A percentile compares a stretch with the other conserved stretches of the same genome.
Evolutionary conservation across 2,888 invertebrate genomes (phyloP).

Genomic region (Phanerotoma sp.): DNA sequence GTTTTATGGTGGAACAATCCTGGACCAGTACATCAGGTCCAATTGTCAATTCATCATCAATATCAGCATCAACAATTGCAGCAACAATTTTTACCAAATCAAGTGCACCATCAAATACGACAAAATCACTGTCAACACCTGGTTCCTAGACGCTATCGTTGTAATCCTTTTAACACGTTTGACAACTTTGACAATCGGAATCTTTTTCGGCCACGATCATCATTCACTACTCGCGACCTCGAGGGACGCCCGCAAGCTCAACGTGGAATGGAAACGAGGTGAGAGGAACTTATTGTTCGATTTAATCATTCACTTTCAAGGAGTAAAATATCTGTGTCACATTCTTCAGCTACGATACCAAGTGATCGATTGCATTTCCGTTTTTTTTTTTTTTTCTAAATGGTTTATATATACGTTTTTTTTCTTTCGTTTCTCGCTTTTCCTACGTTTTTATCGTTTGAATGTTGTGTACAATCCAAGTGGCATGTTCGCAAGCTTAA

Average conservation of each 20-base stretch:
- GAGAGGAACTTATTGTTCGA: conserved; percentile 24
- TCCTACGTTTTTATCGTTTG: too few relatives aligned
- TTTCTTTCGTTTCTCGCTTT: too few relatives aligned
- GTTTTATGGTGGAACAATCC: conserved; percentile 48
- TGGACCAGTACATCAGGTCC: conserved; percentile 33
- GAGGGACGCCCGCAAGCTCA: conserved; percentile 31
- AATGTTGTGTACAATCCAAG: too few relatives aligned
- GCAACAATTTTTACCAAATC: background rate
- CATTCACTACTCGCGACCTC: conserved; percentile 18
- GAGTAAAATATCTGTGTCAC: conserved; percentile 24
- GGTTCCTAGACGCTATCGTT: conserved; percentile 34
- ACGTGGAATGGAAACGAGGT: conserved; percentile 51
- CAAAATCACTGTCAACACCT: conserved; percentile 22
- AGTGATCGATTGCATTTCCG: conserved; percentile 1
- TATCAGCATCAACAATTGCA: conserved; percentile 16
- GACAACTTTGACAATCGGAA: conserved; percentile 18
- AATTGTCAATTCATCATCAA: conserved; percentile 31
- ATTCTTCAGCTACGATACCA: conserved; percentile 2
- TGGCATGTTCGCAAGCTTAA: too few relatives aligned
- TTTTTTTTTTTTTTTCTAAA: too few relatives aligned
- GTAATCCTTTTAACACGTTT: conserved; percentile 27
- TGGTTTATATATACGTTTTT: too few relatives aligned
- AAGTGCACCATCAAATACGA: conserved; percentile 26
- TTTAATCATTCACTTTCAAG: conserved; percentile 1
- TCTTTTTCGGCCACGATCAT: conserved; percentile 19